A percentile compares a stretch with the other conserved stretches of the same genome.
phyloP scores from a whole-genome alignment of 2,113 vertebrate species.

The Toxotes chatareus region DNA sequence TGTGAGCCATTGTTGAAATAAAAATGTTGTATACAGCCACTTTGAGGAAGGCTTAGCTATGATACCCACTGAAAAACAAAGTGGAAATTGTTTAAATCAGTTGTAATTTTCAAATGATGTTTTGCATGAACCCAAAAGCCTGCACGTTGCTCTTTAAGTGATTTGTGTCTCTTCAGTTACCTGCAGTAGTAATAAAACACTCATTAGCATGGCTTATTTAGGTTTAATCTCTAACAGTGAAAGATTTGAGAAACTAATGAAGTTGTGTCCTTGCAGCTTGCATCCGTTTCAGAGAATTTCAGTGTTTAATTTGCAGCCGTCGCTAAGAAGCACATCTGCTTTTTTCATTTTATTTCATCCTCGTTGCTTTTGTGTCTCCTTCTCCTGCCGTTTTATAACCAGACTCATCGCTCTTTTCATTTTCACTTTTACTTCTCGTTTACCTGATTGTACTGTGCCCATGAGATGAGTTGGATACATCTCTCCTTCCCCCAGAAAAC shows the following conservation, averaged over 20 bases:
- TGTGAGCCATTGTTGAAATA: neutral
- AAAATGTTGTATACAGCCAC: neutral
- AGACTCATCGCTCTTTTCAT: constrained; percentile 51
- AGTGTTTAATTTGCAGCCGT: constrained; percentile 6
- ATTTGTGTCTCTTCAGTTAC: neutral
- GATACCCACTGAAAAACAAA: neutral
- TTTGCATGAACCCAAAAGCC: neutral
- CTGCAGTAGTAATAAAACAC: constrained; percentile 1
- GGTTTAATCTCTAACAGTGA: constrained; percentile 6
- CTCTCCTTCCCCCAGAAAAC: constrained; percentile 80
- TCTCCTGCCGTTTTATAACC: constrained; percentile 36
- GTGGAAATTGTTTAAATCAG: neutral
- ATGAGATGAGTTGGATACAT: constrained; percentile 75
- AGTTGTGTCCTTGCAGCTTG: constrained; percentile 14
- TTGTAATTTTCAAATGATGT: neutral
- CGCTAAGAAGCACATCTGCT: constrained; percentile 8
- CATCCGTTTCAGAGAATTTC: neutral
- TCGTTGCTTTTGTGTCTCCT: constrained; percentile 24
- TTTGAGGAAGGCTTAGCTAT: neutral
- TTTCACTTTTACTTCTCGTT: constrained; percentile 70
- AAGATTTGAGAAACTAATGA: constrained; percentile 8
- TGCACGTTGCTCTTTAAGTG: neutral
- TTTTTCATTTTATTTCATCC: neutral
- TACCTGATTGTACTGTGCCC: constrained; percentile 77
- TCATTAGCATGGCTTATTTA: constrained; percentile 26